A percentile compares a stretch with the other conserved stretches of the same genome.
phyloP scores from a whole-genome alignment of 2,797 vertebrate genomes.

The Coranthus polyacanthus region DNA sequence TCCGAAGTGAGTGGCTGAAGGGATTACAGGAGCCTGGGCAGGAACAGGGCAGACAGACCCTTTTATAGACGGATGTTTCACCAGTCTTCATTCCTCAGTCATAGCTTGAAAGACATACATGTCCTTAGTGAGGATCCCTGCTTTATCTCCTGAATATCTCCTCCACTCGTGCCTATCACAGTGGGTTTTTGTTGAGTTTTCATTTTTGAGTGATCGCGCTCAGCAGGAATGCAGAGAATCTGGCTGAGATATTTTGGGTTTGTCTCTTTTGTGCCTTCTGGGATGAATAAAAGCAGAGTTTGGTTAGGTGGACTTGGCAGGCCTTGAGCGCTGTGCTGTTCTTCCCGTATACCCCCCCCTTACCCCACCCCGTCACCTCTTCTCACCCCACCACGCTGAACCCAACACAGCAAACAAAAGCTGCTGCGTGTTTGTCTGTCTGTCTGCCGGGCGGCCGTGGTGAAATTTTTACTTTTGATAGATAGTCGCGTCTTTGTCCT shows the following conservation, averaged over 20 bases:
- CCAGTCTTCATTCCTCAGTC: conserved; percentile 5
- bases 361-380: neutral
- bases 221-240: conserved; percentile 69
- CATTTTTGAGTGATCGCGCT: conserved; percentile 14
- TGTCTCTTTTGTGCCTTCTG: conserved; percentile 39
- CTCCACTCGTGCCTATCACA: conserved; percentile 4
- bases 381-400: neutral
- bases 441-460: conserved; percentile 9
- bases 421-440: conserved; percentile 11
- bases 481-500: conserved; percentile 15
- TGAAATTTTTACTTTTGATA: conserved; percentile 9
- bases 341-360: neutral
- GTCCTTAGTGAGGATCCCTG: neutral
- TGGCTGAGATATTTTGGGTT: conserved; percentile 57
- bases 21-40: conserved; percentile 26
- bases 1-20: conserved; percentile 18
- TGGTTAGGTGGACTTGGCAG: conserved; percentile 36
- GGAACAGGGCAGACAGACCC: conserved; percentile 1
- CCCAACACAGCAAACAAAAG: conserved; percentile 38
- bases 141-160: conserved; percentile 4
- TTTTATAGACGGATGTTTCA: conserved; percentile 27
- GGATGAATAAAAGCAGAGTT: conserved; percentile 40
- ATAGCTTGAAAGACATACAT: no score
- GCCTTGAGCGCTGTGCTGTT: conserved; percentile 9
- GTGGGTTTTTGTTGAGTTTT: neutral